These are phyloP conservation scores for Agapostemon virescens DNA, from an alignment of 2,888 invertebrate genomes.

Conservation along the genomic window DNA sequence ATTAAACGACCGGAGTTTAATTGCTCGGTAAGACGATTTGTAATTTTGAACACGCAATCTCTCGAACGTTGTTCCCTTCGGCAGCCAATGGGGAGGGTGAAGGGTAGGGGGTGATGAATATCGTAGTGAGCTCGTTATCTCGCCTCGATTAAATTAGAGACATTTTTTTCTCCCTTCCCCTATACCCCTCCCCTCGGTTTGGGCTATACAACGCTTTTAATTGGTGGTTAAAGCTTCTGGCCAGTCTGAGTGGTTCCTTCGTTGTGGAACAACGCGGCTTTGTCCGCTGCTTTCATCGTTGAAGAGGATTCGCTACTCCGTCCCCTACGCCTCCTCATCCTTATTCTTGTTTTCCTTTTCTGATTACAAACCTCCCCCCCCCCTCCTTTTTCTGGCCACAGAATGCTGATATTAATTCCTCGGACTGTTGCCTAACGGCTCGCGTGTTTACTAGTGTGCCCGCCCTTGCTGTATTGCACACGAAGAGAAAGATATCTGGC, in stretches of 20 bases:
- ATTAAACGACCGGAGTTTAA: conserved; percentile 27
- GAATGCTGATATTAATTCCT: conserved; percentile 4
- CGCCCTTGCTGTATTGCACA: neutral
- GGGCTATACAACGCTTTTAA: neutral
- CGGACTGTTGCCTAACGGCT: neutral
- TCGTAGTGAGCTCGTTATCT: conserved; percentile 33
- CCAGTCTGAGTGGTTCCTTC: neutral
- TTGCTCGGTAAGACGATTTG: conserved; percentile 34
- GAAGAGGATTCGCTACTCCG: neutral
- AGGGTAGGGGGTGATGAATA: conserved; percentile 13
- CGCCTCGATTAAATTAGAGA: conserved; percentile 31
- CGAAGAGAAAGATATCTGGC: neutral
- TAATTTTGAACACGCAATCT: conserved; percentile 24
- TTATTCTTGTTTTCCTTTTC: neutral
- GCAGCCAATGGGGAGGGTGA: neutral
- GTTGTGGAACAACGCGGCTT: conserved; percentile 9
- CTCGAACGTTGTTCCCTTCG: neutral
- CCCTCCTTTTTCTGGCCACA: neutral
- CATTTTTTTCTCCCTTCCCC: neutral
- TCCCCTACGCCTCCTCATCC: neutral
- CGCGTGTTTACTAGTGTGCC: neutral
- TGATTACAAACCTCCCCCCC: neutral
- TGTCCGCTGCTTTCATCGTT: neutral
- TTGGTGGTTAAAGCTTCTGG: conserved; percentile 11
- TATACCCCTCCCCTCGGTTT: neutral